Conservation (phyloP, 92 coral and sea anemone genomes). For the Blastomussa wellsi region DNA sequence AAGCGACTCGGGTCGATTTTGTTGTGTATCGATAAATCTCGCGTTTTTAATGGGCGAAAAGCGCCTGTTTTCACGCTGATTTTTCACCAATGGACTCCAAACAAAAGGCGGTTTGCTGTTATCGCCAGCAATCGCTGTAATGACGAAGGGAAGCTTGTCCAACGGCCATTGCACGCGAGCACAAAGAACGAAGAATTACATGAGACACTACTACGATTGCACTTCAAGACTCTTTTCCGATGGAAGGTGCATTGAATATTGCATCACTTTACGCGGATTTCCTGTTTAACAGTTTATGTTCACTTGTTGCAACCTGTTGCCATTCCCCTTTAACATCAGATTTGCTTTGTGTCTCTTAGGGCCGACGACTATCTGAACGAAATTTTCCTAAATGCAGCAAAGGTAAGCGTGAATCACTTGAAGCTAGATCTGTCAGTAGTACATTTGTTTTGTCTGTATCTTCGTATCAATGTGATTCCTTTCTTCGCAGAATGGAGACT, state of each 20-base stretch:
- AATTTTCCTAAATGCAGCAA: slow-evolving; percentile 75
- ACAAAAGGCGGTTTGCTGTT: slow-evolving; percentile 1
- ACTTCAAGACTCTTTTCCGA: slow-evolving; percentile 67
- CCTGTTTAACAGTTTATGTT: slow-evolving; percentile 8
- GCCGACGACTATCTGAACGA: slow-evolving; percentile 72
- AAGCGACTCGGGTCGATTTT: neutral
- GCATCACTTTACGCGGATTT: slow-evolving; percentile 4
- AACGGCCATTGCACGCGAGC: neutral
- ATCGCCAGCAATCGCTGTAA: slow-evolving; percentile 16
- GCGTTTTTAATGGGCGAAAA: slow-evolving; percentile 13
- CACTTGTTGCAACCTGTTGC: neutral
- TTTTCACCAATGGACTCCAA: slow-evolving; percentile 36
- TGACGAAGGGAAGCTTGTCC: slow-evolving; percentile 33
- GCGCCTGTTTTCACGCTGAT: slow-evolving; percentile 37
- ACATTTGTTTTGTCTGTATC: neutral
- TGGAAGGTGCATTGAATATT: slow-evolving; percentile 61
- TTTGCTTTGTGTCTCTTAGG: slow-evolving; percentile 47
- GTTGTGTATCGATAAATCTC: neutral
- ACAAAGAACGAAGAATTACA: slow-evolving; percentile 53
- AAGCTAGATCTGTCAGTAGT: neutral
- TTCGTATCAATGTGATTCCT: neutral
- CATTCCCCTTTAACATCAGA: neutral
- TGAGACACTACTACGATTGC: slow-evolving; percentile 77
- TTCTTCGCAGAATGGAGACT: slow-evolving; percentile 73
- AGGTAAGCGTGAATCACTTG: slow-evolving; percentile 38